These are phyloP conservation scores for Atlantisia rogersi DNA, from an alignment of 2,113 vertebrate species.

Conservation along the genomic window DNA sequence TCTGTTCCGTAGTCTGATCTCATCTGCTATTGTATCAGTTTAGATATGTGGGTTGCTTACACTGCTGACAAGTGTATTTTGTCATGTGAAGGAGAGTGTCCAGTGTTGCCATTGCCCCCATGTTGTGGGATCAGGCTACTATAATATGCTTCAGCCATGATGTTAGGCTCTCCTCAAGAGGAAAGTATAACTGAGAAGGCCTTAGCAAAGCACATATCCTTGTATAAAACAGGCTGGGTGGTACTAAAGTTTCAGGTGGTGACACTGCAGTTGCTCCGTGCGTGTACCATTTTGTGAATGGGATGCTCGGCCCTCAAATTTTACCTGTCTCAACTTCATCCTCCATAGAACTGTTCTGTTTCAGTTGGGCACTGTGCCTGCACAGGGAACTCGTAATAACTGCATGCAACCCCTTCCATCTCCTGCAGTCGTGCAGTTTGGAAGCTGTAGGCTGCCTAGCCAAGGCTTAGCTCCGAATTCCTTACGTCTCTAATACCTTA, in stretches of 20 bases:
- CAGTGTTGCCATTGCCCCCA: neutral
- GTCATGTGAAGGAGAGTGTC: neutral
- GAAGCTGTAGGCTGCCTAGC: neutral
- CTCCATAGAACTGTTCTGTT: neutral
- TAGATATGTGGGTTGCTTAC: neutral
- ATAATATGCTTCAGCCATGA: neutral
- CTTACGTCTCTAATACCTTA: neutral
- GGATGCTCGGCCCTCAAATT: neutral
- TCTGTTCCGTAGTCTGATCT: neutral
- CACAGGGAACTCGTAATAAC: neutral
- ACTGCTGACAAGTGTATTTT: neutral
- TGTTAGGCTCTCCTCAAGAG: neutral
- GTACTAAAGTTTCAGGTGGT: neutral
- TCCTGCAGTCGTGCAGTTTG: neutral
- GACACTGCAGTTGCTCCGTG: neutral
- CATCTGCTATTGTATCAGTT: neutral
- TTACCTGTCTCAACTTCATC: neutral
- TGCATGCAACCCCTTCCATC: neutral
- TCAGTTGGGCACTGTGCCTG: neutral
- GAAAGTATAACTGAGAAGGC: neutral
- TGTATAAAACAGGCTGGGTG: neutral
- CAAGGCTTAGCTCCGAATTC: neutral
- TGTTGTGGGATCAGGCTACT: neutral
- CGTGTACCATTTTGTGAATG: rapidly evolving
- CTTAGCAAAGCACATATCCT: neutral